phyloP scores from a whole-genome alignment of 2,888 invertebrate species.

The Eilema caniola region DNA sequence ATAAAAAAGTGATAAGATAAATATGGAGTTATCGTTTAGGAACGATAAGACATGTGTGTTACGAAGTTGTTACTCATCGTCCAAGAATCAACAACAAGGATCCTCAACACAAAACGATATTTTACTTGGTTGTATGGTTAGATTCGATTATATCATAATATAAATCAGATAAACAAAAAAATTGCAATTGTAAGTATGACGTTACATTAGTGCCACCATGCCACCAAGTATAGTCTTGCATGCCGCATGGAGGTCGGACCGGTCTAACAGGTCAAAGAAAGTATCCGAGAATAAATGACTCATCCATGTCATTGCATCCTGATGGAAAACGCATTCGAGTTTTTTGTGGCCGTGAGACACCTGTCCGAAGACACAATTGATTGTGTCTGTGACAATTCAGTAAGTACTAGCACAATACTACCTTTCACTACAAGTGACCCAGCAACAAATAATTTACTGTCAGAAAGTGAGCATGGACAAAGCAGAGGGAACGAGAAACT shows the following conservation, averaged over 20 bases:
- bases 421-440: slow-evolving; percentile 68
- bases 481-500: slow-evolving; percentile 58
- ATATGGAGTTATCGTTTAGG: slow-evolving; percentile 45
- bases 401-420: slow-evolving; percentile 40
- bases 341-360: slow-evolving; percentile 50
- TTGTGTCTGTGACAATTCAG: slow-evolving; percentile 47
- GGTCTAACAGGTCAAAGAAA: slow-evolving; percentile 77
- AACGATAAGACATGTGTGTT: slow-evolving; percentile 56
- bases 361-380: slow-evolving; percentile 48
- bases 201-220: slow-evolving; percentile 31
- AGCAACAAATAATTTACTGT: slow-evolving; percentile 68
- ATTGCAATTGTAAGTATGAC: background rate
- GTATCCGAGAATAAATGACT: slow-evolving; percentile 62
- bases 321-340: slow-evolving; percentile 42
- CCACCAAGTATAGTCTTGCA: slow-evolving; percentile 47
- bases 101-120: slow-evolving; percentile 30
- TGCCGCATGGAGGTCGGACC: slow-evolving; percentile 59
- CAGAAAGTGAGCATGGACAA: slow-evolving; percentile 63
- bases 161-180: background rate
- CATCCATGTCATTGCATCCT: slow-evolving; percentile 60
- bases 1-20: slow-evolving; percentile 56
- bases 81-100: slow-evolving; percentile 34
- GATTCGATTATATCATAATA: slow-evolving; percentile 7
- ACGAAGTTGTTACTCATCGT: slow-evolving; percentile 53
- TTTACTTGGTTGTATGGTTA: slow-evolving; percentile 26